These are phyloP conservation scores for Aegypius monachus DNA, from an alignment of 2,113 vertebrate genomes.

Conservation along the genomic window DNA sequence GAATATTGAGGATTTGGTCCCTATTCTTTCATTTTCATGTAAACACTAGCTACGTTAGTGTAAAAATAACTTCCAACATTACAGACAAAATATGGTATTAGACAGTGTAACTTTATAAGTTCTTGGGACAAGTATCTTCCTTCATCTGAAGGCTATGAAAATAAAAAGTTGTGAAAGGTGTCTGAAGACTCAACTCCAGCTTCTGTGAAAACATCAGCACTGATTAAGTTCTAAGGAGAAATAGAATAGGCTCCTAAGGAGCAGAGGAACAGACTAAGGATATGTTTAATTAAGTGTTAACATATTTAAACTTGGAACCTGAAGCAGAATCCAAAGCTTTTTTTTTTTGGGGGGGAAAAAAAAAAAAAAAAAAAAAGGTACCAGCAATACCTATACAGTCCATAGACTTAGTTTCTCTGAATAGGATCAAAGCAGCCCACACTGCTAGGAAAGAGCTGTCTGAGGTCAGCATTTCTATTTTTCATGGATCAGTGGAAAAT, in stretches of 20 bases:
- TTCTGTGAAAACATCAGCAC: neutral
- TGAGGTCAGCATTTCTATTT: neutral
- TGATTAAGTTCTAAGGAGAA: neutral
- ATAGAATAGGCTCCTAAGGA: neutral
- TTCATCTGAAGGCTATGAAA: neutral
- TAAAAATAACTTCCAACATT: neutral
- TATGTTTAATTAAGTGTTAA: neutral
- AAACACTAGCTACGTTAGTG: neutral
- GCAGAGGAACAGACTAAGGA: neutral
- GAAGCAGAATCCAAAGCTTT: neutral
- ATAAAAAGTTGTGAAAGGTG: neutral
- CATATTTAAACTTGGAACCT: neutral
- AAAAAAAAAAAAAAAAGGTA: neutral
- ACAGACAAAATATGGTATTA: neutral
- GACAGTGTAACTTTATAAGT: neutral
- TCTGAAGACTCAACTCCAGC: neutral
- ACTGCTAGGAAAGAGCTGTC: neutral
- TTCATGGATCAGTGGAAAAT: neutral
- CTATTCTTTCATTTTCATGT: neutral
- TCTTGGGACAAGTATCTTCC: neutral
- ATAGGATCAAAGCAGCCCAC: neutral
- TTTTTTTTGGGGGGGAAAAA: no score
- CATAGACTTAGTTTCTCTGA: neutral
- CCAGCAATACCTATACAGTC: neutral
- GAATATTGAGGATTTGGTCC: neutral